Evolutionary conservation across 1,140 invertebrate species (phyloP), one percentile per base, ranked within the genome.

Genomic region (Tetranychus urticae): DNA sequence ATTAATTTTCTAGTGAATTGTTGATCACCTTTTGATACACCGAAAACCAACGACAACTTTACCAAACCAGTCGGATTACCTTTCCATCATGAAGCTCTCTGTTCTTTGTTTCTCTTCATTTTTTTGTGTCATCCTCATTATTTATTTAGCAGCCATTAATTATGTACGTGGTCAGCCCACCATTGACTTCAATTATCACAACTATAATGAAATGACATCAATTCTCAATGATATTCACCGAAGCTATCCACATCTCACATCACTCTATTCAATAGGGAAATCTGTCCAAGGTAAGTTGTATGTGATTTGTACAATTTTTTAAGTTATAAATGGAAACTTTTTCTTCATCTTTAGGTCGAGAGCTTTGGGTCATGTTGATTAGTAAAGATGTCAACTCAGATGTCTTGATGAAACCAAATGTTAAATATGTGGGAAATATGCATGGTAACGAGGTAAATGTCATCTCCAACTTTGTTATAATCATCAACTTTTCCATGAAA

Each of bases 351-450:
- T 56, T 65, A 86, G 84, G 85, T 63, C 79, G 87, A 39, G 87
- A 93, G 68, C 77, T 96, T 14, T 94, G 89, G 89, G 89, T 93
- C 35, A 82, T 94, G 81, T 86, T 93, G 55, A 84, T 96, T 23
- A 87, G 88, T 0, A 81, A 82, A 47, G 89, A 82, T 48, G 88
- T 82, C 1, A 84, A 84, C 71, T 86, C 86, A 71, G 88, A 88
- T 71, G 87, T 86, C 81, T 81, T 92, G 63, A 83, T 86, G 46
- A 88, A 88, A 68, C 88, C 88, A 3, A 85, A 91, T 69, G 64
- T 70, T 1, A 69, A 68, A 62, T 70, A 70, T 56, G 62, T 70
- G 6, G 69, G 63, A 10, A 70, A 71, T 60, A 70, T 70, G 67
- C 69, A 70, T 48, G 69, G 87, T 39, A 71, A 68, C 63, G 67